Percentiles rank a stretch among this genome's conserved stretches.
Evolutionary conservation across 2,797 vertebrate species (phyloP).

Genomic region (Clarias fuscus): DNA sequence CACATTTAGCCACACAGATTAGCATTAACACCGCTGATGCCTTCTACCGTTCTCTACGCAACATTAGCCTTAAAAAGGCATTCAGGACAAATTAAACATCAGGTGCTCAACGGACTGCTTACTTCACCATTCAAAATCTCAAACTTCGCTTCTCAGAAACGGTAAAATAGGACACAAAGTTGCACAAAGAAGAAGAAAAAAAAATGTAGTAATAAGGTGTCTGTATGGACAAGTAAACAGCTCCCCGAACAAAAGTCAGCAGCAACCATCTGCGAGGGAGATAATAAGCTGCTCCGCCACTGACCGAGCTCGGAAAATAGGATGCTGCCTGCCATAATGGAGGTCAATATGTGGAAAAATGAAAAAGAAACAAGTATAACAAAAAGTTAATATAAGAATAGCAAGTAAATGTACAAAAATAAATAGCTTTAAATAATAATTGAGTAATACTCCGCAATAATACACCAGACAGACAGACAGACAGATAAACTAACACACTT

Average conservation of each 20-base stretch:
- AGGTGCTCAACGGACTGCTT: not conserved
- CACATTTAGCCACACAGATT: slow-evolving; percentile 39
- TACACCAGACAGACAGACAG: too few relatives aligned
- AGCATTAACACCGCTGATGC: slow-evolving; percentile 26
- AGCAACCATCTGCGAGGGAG: slow-evolving; percentile 54
- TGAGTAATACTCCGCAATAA: too few relatives aligned
- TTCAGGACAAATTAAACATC: slow-evolving; percentile 22
- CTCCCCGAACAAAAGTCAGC: slow-evolving; percentile 55
- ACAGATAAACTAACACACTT: too few relatives aligned
- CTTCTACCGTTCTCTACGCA: slow-evolving; percentile 30
- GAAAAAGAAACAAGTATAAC: not conserved
- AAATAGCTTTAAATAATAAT: not conserved
- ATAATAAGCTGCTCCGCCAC: slow-evolving; percentile 51
- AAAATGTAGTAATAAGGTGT: slow-evolving; percentile 26
- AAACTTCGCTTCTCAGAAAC: not conserved
- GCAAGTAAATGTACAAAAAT: not conserved
- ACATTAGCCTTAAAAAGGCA: slow-evolving; percentile 42
- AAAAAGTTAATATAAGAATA: not conserved
- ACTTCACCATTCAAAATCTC: slow-evolving; percentile 2
- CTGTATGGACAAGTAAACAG: slow-evolving; percentile 55
- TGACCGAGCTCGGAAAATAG: slow-evolving; percentile 58
- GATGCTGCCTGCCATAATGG: slow-evolving; percentile 58
- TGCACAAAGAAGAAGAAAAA: slow-evolving; percentile 19
- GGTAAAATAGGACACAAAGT: slow-evolving; percentile 32
- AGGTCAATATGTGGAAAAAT: slow-evolving; percentile 58